Conservation (phyloP, 2,888 invertebrate species). For the Rugalucina vietnamica region DNA sequence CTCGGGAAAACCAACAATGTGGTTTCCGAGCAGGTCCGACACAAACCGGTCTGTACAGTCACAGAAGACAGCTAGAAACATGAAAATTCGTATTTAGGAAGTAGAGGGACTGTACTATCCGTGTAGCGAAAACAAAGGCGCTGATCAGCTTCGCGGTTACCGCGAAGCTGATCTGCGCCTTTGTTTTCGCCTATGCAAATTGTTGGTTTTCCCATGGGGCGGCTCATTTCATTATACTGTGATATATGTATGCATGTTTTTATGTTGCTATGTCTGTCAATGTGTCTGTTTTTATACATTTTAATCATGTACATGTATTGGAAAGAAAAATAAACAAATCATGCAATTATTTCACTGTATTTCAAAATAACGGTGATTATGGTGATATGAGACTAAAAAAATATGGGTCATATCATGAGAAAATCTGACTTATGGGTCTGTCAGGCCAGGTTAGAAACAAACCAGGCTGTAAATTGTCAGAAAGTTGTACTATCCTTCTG, state of each 20-base stretch:
- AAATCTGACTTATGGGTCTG: not conserved
- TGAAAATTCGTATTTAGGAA: not conserved
- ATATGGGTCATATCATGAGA: not conserved
- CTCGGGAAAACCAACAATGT: not conserved
- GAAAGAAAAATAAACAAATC: not conserved
- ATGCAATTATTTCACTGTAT: slow-evolving; percentile 2
- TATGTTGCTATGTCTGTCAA: not conserved
- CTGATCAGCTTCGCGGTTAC: not conserved
- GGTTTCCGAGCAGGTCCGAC: not conserved
- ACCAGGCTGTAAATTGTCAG: not conserved
- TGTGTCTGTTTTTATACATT: not conserved
- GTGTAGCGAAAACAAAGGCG: not conserved
- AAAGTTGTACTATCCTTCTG: not conserved
- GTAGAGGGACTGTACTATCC: not conserved
- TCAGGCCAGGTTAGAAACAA: not conserved
- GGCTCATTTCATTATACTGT: slow-evolving; percentile 11
- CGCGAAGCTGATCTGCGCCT: not conserved
- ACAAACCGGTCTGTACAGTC: not conserved
- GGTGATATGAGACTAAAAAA: not conserved
- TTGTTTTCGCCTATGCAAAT: not conserved
- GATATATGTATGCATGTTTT: not conserved
- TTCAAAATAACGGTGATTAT: not conserved
- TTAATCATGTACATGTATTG: not conserved
- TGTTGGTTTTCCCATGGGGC: not conserved
- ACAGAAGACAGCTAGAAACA: not conserved